phyloP scores from a whole-genome alignment of 2,888 invertebrate genomes.

The Cremastinae sp. region DNA sequence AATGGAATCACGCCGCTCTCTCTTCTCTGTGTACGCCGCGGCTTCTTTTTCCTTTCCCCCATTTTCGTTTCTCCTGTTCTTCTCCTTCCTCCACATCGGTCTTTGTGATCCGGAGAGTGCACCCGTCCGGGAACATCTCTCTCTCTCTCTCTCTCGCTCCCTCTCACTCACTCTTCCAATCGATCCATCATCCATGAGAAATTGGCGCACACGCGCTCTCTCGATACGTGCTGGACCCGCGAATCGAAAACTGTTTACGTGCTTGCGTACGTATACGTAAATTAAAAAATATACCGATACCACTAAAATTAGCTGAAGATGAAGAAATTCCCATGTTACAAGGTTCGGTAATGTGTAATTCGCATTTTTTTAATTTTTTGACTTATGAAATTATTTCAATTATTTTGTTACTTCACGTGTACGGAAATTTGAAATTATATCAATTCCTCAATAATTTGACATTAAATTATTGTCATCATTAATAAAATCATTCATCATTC shows the following conservation, averaged over 20 bases:
- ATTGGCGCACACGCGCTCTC: slow-evolving; percentile 58
- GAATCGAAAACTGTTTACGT: slow-evolving; percentile 15
- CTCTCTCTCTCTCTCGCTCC: too few relatives aligned
- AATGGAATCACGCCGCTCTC: slow-evolving; percentile 75
- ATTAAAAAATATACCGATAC: neutral
- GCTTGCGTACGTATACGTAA: neutral
- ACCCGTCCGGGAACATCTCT: slow-evolving; percentile 43
- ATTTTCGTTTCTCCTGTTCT: slow-evolving; percentile 22
- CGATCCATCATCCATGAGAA: slow-evolving; percentile 54
- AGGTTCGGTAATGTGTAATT: too few relatives aligned
- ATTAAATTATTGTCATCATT: too few relatives aligned
- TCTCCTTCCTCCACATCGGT: slow-evolving; percentile 33
- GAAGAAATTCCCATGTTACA: too few relatives aligned
- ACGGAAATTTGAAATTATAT: too few relatives aligned
- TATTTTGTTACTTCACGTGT: too few relatives aligned
- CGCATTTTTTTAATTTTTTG: too few relatives aligned
- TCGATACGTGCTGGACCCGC: slow-evolving; percentile 54
- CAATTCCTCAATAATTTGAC: too few relatives aligned
- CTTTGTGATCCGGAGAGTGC: slow-evolving; percentile 46
- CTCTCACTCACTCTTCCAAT: too few relatives aligned
- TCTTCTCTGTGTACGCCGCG: slow-evolving; percentile 31
- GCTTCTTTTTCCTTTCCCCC: slow-evolving; percentile 31
- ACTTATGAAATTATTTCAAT: too few relatives aligned
- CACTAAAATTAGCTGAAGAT: neutral
- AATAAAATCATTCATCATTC: too few relatives aligned